Percentiles rank a stretch among this genome's conserved stretches.
phyloP scores from a whole-genome alignment of 2,888 invertebrate genomes.

The Tinea pellionella region DNA sequence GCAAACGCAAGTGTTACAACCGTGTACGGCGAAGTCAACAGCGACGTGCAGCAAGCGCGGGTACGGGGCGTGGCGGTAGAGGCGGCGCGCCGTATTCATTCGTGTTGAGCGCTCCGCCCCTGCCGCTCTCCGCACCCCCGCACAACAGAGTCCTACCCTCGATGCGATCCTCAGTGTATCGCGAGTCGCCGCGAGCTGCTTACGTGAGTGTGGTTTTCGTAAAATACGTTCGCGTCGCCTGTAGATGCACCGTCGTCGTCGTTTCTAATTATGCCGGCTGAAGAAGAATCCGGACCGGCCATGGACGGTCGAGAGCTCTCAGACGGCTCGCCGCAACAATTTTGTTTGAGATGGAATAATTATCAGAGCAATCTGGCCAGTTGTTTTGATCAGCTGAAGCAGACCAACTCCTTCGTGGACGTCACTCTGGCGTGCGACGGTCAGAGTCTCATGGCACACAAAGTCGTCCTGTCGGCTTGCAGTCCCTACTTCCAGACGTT shows the following conservation, averaged over 20 bases:
- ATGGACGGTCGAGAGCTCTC: conserved; percentile 51
- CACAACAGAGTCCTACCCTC: conserved; percentile 25
- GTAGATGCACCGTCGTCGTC: conserved; percentile 42
- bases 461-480: conserved; percentile 93
- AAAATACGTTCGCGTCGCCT: conserved; percentile 15
- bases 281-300: conserved; percentile 54
- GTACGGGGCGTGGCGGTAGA: conserved; percentile 27
- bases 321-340: conserved; percentile 82
- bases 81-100: conserved; percentile 36
- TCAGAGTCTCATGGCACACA: conserved; percentile 90
- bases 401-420: conserved; percentile 91
- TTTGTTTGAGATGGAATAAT: conserved; percentile 94
- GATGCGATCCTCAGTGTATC: conserved; percentile 36
- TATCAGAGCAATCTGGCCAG: conserved; percentile 90
- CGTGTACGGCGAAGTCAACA: conserved; percentile 21
- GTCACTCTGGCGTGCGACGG: conserved; percentile 93
- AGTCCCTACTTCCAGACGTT: conserved; percentile 92
- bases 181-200: conserved; percentile 46
- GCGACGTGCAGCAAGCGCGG: conserved; percentile 19
- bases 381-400: conserved; percentile 89
- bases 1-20: conserved; percentile 14
- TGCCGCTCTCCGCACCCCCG: conserved; percentile 35
- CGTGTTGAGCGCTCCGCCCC: conserved; percentile 29
- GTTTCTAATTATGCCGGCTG: conserved; percentile 59
- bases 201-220: conserved; percentile 17